A percentile compares a stretch with the other conserved stretches of the same genome.
phyloP scores from a whole-genome alignment of 1,140 invertebrate genomes.

The Himalopsyche phryganea region DNA sequence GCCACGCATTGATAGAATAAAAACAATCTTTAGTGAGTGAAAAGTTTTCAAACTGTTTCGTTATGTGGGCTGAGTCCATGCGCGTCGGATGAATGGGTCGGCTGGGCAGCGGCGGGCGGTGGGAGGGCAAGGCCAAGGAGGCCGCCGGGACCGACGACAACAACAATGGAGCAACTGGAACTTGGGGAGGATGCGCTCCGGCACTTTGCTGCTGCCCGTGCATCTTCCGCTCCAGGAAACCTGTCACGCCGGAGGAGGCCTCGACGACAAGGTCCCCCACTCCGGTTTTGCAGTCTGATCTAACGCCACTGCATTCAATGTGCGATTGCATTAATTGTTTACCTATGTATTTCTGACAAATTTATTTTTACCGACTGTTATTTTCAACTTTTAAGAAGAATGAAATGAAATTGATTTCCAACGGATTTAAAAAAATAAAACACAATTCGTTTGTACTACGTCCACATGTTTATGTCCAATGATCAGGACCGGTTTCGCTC shows the following conservation, averaged over 20 bases:
- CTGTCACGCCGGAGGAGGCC: not conserved
- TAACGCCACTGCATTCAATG: slow-evolving; percentile 6
- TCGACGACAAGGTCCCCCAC: slow-evolving; percentile 29
- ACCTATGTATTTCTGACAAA: no score
- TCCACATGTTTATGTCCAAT: no score
- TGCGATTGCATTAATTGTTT: no score
- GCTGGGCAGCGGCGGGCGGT: slow-evolving; percentile 12
- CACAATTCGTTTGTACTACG: no score
- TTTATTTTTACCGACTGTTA: no score
- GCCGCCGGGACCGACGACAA: slow-evolving; percentile 39
- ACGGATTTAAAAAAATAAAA: no score
- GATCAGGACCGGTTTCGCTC: no score
- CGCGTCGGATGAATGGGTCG: not conserved
- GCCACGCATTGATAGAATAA: no score
- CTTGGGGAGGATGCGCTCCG: slow-evolving; percentile 19
- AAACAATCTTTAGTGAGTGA: not conserved
- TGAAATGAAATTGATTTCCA: no score
- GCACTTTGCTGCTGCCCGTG: slow-evolving; percentile 14
- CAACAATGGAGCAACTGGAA: slow-evolving; percentile 39
- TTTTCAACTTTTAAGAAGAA: no score
- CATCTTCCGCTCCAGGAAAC: slow-evolving; percentile 13
- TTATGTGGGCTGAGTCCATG: not conserved
- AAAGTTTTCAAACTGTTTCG: not conserved
- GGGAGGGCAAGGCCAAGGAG: slow-evolving; percentile 40
- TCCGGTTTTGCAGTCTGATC: slow-evolving; percentile 35